Percentiles rank a stretch among this genome's conserved stretches.
These are phyloP conservation scores for Nannobrachium achirus DNA, from an alignment of 2,113 vertebrate genomes.

Conservation along the genomic window DNA sequence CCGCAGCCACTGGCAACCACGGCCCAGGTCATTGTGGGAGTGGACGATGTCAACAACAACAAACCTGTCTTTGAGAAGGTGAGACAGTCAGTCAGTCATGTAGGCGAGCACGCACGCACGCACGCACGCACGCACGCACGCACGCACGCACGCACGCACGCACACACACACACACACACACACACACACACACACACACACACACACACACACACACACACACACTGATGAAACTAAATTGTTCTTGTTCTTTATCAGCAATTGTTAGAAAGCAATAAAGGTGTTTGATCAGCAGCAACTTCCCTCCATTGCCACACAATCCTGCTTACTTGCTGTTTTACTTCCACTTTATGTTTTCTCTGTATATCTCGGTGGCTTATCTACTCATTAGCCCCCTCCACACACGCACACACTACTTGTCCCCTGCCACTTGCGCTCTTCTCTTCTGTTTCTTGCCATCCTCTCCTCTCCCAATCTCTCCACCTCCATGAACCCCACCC, in stretches of 20 bases:
- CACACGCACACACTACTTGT: too few species aligned
- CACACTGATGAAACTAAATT: conserved; percentile 15
- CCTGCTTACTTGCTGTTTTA: neutral
- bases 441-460: neutral
- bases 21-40: conserved; percentile 84
- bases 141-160: neutral
- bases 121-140: neutral
- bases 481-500: neutral
- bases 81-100: conserved; percentile 23
- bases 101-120: neutral
- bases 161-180: neutral
- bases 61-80: conserved; percentile 91
- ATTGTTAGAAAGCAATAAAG: neutral
- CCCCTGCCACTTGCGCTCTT: conserved; percentile 29
- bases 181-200: neutral
- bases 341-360: neutral
- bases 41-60: conserved; percentile 90
- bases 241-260: conserved; percentile 9
- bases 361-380: neutral
- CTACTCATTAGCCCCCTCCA: neutral
- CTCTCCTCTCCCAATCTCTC: neutral
- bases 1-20: conserved; percentile 81
- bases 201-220: neutral
- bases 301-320: neutral
- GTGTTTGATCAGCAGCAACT: conserved; percentile 7